Base-by-base conservation (phyloP, 1,140 invertebrate species). In the Alviniconcha marisindica region DNA sequence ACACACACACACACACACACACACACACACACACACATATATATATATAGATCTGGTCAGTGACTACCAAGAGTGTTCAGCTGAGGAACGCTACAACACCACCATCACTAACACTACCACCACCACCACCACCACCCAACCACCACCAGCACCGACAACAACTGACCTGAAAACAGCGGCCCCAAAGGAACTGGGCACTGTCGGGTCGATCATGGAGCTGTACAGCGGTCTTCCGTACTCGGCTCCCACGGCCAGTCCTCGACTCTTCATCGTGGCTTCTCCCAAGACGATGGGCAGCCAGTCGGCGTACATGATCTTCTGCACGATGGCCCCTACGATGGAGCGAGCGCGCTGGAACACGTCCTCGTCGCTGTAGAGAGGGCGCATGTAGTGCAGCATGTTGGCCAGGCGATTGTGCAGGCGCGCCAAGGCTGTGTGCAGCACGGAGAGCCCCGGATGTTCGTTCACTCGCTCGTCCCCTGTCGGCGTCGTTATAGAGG, bases 381-480 rank as follows among this genome's bases (percentile, higher is more conserved):
- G 96, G 93, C 99, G 99, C 10, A 98, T 91, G 42, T 94, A 92
- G 83, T 95, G 95, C 14, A 99, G 93, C 88, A 95, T 94, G 15
- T 92, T 93, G 18, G 97, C 98, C 66, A 99, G 94, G 74, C 97
- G 94, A 90, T 99, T 99, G 91, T 99, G 98, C 90, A 99, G 97
- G 21, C 98, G 93, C 92, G 99, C 95, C 96, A 97, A 99, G 77
- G 99, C 93, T 0, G 97, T 99, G 91, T 99, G 98, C 96, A 99
- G 98, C 28, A 97, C 96, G n/a, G 97, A 94, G 1, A 99, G 94
- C 4, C 96, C 98, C 24, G 98, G 95, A 85, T 95, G 94, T 90
- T 98, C 97, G 92, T 98, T 99, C 0, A 96, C 96, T 83, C 97
- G 94, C n/a, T 94, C 92, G 89, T 98, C 97, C 86, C 97, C 98